These are phyloP conservation scores for Misgurnus mizolepis DNA, from an alignment of 2,113 vertebrate species.

Conservation along the genomic window DNA sequence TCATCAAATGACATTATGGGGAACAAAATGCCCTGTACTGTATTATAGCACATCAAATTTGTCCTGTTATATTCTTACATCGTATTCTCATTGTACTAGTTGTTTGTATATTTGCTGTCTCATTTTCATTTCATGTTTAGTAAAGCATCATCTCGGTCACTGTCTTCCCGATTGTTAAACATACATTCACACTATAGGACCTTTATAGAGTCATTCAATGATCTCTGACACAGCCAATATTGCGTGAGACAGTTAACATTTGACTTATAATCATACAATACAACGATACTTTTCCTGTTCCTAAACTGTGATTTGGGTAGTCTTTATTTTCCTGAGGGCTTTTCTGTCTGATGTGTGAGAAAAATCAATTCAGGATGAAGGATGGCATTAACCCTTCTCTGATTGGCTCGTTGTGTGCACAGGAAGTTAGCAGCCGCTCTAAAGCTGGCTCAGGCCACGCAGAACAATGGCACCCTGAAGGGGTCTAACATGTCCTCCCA, in stretches of 20 bases:
- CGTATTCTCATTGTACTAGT: not conserved
- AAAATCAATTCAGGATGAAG: conserved; percentile 24
- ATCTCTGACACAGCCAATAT: conserved; percentile 4
- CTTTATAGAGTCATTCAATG: conserved; percentile 2
- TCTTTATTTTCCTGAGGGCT: not conserved
- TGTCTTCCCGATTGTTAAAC: not conserved
- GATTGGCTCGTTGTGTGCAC: conserved; percentile 75
- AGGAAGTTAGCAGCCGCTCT: conserved; percentile 97
- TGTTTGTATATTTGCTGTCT: conserved; percentile 19
- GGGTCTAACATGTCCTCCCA: conserved; percentile 88
- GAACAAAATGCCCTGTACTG: not conserved
- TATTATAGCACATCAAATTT: not conserved
- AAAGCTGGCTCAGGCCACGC: conserved; percentile 94
- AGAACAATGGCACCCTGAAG: conserved; percentile 95
- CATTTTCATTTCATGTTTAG: conserved; percentile 36
- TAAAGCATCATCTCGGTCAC: not conserved
- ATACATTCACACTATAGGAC: not conserved
- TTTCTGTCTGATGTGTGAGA: conserved; percentile 21
- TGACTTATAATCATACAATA: conserved; percentile 42
- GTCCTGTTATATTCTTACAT: not conserved
- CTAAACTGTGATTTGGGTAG: conserved; percentile 39
- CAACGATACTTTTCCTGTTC: not conserved
- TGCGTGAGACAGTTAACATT: conserved; percentile 30
- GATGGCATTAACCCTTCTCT: conserved; percentile 68
- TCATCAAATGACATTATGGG: too few species aligned